Conservation (phyloP, 2,888 invertebrate species). For the Drosophila histrio region DNA sequence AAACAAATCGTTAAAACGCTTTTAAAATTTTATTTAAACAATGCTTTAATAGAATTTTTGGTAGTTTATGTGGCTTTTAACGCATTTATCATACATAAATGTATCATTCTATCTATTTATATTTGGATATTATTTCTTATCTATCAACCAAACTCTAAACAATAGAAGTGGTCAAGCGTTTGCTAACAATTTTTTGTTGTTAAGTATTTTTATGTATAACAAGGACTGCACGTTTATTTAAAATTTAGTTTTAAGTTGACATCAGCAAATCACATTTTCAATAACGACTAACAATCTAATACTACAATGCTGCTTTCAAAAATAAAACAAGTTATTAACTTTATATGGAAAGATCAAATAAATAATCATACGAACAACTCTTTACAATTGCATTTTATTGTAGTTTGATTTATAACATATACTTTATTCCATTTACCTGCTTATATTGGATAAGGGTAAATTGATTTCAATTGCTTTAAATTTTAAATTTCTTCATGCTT, state of each 20-base stretch:
- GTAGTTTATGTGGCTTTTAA: conserved; percentile 24
- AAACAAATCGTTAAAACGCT: conserved; percentile 15
- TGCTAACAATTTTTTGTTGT: conserved; percentile 13
- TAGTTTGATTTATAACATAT: conserved; percentile 39
- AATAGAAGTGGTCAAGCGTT: conserved; percentile 14
- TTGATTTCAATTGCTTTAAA: conserved; percentile 15
- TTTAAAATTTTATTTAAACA: conserved; percentile 20
- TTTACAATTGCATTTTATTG: conserved; percentile 65
- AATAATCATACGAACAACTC: conserved; percentile 62
- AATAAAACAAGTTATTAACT: conserved; percentile 23
- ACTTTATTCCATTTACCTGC: conserved; percentile 8
- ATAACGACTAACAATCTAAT: conserved; percentile 36
- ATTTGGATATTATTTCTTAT: conserved; percentile 8
- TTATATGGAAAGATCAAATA: conserved; percentile 50
- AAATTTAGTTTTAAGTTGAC: conserved; percentile 45
- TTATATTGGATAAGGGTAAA: conserved; percentile 21
- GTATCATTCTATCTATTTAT: background rate
- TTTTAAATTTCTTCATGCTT: conserved; percentile 1
- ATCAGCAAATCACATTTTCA: conserved; percentile 8
- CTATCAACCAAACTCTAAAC: conserved; percentile 17
- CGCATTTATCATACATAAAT: too few species aligned
- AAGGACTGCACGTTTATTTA: conserved; percentile 48
- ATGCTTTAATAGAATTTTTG: conserved; percentile 20
- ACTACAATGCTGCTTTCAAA: conserved; percentile 36
- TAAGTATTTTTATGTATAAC: conserved; percentile 18